Conservation (phyloP, 1,140 invertebrate genomes). For the Cydia amplana region DNA sequence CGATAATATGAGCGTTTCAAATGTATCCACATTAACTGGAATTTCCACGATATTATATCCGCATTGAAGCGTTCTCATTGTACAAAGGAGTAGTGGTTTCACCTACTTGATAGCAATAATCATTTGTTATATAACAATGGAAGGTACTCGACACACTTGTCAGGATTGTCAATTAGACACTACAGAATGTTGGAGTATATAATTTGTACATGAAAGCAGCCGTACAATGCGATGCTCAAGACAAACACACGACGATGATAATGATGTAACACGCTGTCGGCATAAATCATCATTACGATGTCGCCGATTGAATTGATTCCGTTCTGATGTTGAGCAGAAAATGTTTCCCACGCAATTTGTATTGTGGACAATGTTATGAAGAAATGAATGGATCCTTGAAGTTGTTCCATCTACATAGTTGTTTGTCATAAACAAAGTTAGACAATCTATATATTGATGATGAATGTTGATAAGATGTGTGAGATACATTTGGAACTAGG, state of each 20-base stretch:
- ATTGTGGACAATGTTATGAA: neutral
- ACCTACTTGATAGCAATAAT: slow-evolving; percentile 24
- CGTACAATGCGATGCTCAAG: slow-evolving; percentile 32
- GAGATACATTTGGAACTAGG: neutral
- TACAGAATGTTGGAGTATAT: slow-evolving; percentile 25
- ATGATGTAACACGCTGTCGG: slow-evolving; percentile 48
- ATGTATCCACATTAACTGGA: neutral
- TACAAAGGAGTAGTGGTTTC: slow-evolving; percentile 16
- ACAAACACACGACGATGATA: slow-evolving; percentile 41
- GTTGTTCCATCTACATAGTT: neutral
- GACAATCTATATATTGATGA: neutral
- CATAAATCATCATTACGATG: slow-evolving; percentile 56
- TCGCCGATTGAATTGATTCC: slow-evolving; percentile 36
- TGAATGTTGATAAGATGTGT: neutral
- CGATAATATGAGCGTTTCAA: neutral
- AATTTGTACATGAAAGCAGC: slow-evolving; percentile 33
- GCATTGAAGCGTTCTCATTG: neutral
- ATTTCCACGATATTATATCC: neutral
- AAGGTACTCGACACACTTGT: slow-evolving; percentile 21
- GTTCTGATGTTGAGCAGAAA: slow-evolving; percentile 34
- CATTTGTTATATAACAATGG: slow-evolving; percentile 26
- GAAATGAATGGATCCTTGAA: neutral
- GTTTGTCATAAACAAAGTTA: neutral
- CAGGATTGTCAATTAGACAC: slow-evolving; percentile 29
- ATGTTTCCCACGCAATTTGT: slow-evolving; percentile 27